Conservation (phyloP, 2,888 invertebrate species). For the Drosophila maculinotata region DNA sequence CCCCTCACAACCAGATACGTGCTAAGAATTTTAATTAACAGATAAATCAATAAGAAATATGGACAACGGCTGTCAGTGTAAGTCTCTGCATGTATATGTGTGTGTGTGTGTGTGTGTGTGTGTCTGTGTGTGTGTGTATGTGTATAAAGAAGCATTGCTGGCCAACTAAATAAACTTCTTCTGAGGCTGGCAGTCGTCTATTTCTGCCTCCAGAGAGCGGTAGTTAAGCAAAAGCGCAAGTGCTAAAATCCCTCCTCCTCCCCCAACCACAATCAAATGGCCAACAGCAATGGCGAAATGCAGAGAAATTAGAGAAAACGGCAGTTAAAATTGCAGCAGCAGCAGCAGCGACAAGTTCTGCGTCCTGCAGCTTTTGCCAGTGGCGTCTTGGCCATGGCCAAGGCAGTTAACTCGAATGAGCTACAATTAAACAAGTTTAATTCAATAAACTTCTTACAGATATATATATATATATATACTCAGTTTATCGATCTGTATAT, state of each 20-base stretch:
- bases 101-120: conserved; percentile 6
- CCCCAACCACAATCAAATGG: conserved; percentile 39
- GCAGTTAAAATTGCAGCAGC: conserved; percentile 61
- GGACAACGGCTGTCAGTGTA: conserved; percentile 78
- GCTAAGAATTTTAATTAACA: conserved; percentile 82
- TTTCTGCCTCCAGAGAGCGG: conserved; percentile 34
- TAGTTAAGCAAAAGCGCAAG: conserved; percentile 66
- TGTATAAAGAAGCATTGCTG: conserved; percentile 59
- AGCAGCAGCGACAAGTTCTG: conserved; percentile 14
- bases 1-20: conserved; percentile 69
- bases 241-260: conserved; percentile 44
- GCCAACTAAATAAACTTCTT: conserved; percentile 75
- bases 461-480: not conserved
- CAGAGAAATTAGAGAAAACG: conserved; percentile 68
- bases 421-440: conserved; percentile 11
- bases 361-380: conserved; percentile 30
- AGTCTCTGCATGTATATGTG: conserved; percentile 23
- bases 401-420: conserved; percentile 28
- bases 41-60: conserved; percentile 81
- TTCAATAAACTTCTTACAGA: not conserved
- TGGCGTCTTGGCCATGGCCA: conserved; percentile 44
- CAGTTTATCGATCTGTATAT: no score
- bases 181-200: conserved; percentile 54
- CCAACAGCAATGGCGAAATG: conserved; percentile 47
- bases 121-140: conserved; percentile 21